Evolutionary conservation across 2,113 vertebrate species (phyloP).

Genomic region (Protobothrops mucrosquamatus): DNA sequence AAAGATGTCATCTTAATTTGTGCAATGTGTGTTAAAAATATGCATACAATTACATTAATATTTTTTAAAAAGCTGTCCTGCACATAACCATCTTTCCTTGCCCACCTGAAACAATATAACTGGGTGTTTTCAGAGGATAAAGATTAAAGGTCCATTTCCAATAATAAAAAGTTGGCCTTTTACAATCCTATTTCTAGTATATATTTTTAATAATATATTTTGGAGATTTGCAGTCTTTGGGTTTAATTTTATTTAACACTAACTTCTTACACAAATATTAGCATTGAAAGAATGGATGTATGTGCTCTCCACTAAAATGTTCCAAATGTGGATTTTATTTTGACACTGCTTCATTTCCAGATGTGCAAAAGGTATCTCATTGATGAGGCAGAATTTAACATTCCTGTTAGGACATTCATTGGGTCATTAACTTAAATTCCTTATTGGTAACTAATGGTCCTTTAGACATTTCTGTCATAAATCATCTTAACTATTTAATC

Average conservation of each 20-base stretch:
- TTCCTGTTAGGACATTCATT: constrained; percentile 34
- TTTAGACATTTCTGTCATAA: constrained; percentile 45
- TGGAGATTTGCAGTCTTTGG: neutral
- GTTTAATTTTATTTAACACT: neutral
- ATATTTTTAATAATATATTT: constrained; percentile 22
- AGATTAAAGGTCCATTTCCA: neutral
- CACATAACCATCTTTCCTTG: neutral
- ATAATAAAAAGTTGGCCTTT: neutral
- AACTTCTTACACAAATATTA: constrained; percentile 1
- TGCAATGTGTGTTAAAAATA: neutral
- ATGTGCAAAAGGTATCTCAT: constrained; percentile 31
- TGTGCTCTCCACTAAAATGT: neutral
- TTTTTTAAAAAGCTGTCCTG: neutral
- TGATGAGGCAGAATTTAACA: constrained; percentile 42
- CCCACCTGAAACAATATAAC: neutral
- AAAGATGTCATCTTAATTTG: neutral
- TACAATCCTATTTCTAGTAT: constrained; percentile 24
- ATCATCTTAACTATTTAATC: constrained; percentile 52
- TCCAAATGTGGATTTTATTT: constrained; percentile 32
- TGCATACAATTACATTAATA: neutral
- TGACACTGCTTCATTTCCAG: constrained; percentile 30
- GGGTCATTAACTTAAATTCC: constrained; percentile 19
- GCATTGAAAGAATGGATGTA: constrained; percentile 25
- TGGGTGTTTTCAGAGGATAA: neutral
- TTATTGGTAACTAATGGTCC: constrained; percentile 39